Evolutionary conservation across 1,140 invertebrate species (phyloP).

Genomic region (Drosophila subobscura): DNA sequence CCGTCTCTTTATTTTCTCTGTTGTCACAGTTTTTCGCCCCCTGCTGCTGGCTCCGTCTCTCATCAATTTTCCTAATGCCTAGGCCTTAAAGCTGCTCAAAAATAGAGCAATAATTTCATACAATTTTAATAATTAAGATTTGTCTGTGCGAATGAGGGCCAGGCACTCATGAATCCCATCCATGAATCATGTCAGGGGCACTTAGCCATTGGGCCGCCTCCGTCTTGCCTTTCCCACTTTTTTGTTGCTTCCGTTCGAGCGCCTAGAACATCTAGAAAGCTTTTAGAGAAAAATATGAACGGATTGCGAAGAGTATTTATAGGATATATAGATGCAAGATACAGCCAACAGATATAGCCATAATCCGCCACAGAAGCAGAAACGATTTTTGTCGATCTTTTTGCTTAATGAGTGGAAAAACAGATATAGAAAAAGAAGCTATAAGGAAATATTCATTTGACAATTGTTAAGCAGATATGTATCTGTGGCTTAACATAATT

Average conservation of each 20-base stretch:
- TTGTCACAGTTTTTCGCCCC: constrained; percentile 27
- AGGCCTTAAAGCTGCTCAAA: constrained; percentile 57
- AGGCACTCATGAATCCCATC: constrained; percentile 42
- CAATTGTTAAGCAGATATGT: too few species aligned
- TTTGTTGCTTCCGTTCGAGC: constrained; percentile 41
- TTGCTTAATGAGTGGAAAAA: constrained; percentile 3
- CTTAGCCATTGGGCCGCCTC: constrained; percentile 47
- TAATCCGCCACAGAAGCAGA: not conserved
- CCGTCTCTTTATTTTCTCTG: constrained; percentile 6
- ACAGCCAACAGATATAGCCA: not conserved
- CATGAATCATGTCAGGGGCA: constrained; percentile 78
- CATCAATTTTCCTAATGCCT: constrained; percentile 59
- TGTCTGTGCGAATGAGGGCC: too few species aligned
- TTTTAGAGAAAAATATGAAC: constrained; percentile 9
- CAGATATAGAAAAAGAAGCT: not conserved
- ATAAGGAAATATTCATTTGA: too few species aligned
- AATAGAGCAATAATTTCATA: constrained; percentile 44
- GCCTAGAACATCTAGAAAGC: constrained; percentile 36
- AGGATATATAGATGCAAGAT: constrained; percentile 14
- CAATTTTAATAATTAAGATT: constrained; percentile 72
- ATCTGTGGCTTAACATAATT: too few species aligned
- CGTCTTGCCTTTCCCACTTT: constrained; percentile 21
- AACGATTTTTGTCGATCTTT: constrained; percentile 7
- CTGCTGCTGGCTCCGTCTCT: not conserved
- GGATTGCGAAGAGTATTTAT: constrained; percentile 18